Conservation (phyloP, 2,113 vertebrate species). For the Limanda limanda region DNA sequence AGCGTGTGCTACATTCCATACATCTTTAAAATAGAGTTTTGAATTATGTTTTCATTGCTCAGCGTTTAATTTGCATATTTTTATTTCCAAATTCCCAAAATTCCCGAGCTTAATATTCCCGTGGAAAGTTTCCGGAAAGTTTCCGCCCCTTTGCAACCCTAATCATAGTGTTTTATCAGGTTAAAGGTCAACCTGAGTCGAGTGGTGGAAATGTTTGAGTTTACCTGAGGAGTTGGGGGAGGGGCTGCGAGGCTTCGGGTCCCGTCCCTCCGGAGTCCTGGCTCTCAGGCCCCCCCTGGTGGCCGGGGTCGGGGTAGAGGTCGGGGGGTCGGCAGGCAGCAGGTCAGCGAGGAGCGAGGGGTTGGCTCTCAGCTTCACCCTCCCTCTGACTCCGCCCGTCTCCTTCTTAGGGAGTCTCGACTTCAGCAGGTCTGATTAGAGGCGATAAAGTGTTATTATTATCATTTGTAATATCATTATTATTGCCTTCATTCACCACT, state of each 20-base stretch:
- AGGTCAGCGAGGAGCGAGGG: slow-evolving; percentile 60
- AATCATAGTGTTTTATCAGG: too few relatives aligned
- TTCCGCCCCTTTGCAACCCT: too few relatives aligned
- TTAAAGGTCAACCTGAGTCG: too few relatives aligned
- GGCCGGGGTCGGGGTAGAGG: not conserved
- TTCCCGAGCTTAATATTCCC: too few relatives aligned
- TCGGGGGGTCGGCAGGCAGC: slow-evolving; percentile 4
- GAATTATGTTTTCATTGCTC: too few relatives aligned
- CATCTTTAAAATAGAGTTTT: too few relatives aligned
- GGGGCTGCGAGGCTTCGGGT: slow-evolving; percentile 26
- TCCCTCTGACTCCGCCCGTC: slow-evolving; percentile 22
- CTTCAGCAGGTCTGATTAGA: slow-evolving; percentile 47
- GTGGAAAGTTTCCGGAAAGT: too few relatives aligned
- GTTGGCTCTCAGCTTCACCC: slow-evolving; percentile 65
- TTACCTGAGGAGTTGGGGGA: slow-evolving; percentile 66
- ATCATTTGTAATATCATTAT: not conserved
- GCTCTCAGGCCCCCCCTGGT: not conserved
- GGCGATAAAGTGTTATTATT: not conserved
- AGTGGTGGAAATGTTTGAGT: not conserved
- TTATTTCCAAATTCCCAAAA: too few relatives aligned
- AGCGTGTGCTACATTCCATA: too few relatives aligned
- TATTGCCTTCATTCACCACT: slow-evolving; percentile 12
- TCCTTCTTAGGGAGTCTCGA: slow-evolving; percentile 54
- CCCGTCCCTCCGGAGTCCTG: slow-evolving; percentile 53
- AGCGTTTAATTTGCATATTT: too few relatives aligned